Percentiles rank a stretch among this genome's conserved stretches.
Evolutionary conservation across 1,140 invertebrate species (phyloP).

Genomic region (Seison nebaliae): DNA sequence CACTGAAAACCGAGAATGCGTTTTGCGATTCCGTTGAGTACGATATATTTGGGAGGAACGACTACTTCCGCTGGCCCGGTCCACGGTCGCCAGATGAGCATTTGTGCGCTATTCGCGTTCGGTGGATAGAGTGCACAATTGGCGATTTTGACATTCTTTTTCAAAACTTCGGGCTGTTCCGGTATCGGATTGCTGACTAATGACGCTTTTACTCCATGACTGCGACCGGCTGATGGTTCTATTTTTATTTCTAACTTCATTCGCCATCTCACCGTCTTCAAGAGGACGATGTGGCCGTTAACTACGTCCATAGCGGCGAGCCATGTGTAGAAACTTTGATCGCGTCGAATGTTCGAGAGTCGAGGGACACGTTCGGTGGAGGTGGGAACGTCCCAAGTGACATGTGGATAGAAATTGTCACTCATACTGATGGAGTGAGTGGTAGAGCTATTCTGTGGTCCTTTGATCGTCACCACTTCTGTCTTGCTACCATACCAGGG

Average conservation of each 20-base stretch:
- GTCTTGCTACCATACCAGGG: slow-evolving; percentile 27
- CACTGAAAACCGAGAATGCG: too few relatives aligned
- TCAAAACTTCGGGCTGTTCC: slow-evolving; percentile 20
- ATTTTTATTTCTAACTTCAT: slow-evolving; percentile 24
- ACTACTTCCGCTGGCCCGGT: slow-evolving; percentile 13
- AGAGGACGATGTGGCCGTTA: slow-evolving; percentile 20
- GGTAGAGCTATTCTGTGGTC: slow-evolving; percentile 21
- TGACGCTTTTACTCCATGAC: slow-evolving; percentile 19
- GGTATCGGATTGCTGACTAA: slow-evolving; percentile 19
- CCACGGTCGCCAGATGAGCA: slow-evolving; percentile 24
- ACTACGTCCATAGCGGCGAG: slow-evolving; percentile 24
- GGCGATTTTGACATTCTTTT: slow-evolving; percentile 20
- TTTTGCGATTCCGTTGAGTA: too few relatives aligned
- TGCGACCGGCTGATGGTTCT: slow-evolving; percentile 18
- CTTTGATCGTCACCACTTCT: slow-evolving; percentile 22
- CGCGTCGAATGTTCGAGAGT: slow-evolving; percentile 22
- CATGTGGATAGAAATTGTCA: slow-evolving; percentile 29
- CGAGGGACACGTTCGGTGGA: slow-evolving; percentile 19
- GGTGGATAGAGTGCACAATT: slow-evolving; percentile 24
- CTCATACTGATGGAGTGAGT: slow-evolving; percentile 24
- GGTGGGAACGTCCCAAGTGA: slow-evolving; percentile 27
- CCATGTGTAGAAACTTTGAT: slow-evolving; percentile 28
- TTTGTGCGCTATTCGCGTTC: slow-evolving; percentile 27
- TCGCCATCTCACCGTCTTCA: slow-evolving; percentile 23
- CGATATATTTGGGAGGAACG: slow-evolving; percentile 9